Evolutionary conservation across 2,797 vertebrate genomes (phyloP), one percentile per base, ranked within the genome.

Genomic region (Artibeus jamaicensis): DNA sequence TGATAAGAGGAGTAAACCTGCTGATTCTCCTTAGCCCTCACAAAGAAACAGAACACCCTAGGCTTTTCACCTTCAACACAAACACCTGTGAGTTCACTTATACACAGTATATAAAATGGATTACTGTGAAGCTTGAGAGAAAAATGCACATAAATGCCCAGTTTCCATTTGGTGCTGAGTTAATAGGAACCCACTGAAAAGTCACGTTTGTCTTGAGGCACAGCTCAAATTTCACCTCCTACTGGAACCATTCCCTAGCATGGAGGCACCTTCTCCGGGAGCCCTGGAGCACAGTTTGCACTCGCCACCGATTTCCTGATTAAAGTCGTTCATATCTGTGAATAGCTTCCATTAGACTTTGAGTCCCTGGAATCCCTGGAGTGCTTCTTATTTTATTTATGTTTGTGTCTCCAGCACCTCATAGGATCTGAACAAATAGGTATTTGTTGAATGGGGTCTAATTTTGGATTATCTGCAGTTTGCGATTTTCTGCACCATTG

Each of bases 401-500:
- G 4, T 86, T 87, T 78, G 90, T 76, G 29, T 92, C 50, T 82
- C 48, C 14, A n/a, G 39, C 5, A 62, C 29, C 62, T 93, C 65
- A 22, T 7, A 92, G 48, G 53, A 86, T 53, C 92, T 78, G 86
- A 96, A 92, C 67, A 94, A 86, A 79, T 16, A 83, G 42, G 14
- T 83, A 76, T 74, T 81, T 92, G 39, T 91, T 83, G n/a, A 96
- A 34, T 59, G 32, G 32, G 65, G 24, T 77, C 82, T 78, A 74
- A 86, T 86, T 95, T 92, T 91, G 73, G 67, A 67, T 96, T 85
- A 93, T 67, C n/a, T 57, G 62, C 39, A 6, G 16, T 70, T 62
- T 55, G 74, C 32, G 39, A 37, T 96, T 96, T 94, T 93, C 74
- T 73, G 70, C 70, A n/a, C 74, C 46, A 46, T 88, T 79, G 68